These are phyloP conservation scores for Dipodomys ordii DNA, from an alignment of 2,113 vertebrate genomes.

Conservation along the genomic window DNA sequence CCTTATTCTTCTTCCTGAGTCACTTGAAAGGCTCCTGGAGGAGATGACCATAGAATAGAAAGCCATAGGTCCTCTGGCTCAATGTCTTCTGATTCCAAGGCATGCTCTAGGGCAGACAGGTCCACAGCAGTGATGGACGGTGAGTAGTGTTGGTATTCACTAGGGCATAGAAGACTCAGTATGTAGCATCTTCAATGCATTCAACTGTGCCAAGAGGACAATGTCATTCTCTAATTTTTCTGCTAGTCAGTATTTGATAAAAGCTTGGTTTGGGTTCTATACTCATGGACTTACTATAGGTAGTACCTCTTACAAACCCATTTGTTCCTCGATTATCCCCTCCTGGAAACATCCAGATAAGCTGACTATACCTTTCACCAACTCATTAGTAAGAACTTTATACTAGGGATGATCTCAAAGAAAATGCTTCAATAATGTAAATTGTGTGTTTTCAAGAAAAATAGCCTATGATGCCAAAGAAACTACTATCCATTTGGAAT, in stretches of 20 bases:
- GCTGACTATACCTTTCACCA: not conserved
- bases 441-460: too few relatives aligned
- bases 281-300: not conserved
- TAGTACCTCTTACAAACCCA: not conserved
- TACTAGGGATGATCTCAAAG: not conserved
- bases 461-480: not conserved
- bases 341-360: not conserved
- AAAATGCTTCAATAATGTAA: not conserved
- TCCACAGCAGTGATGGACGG: too few relatives aligned
- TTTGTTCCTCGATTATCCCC: not conserved
- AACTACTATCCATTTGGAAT: not conserved
- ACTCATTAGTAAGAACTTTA: not conserved
- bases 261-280: not conserved
- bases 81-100: not conserved
- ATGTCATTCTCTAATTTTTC: not conserved
- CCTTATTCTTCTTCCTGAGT: not conserved
- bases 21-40: not conserved
- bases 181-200: not conserved
- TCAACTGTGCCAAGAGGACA: not conserved
- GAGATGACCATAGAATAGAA: not conserved
- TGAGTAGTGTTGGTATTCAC: not conserved
- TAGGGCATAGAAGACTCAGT: not conserved
- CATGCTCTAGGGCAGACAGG: not conserved
- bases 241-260: not conserved
- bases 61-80: not conserved